A percentile compares a stretch with the other conserved stretches of the same genome.
phyloP scores from a whole-genome alignment of 2,797 vertebrate genomes.

The Amphiprion clarkii region DNA sequence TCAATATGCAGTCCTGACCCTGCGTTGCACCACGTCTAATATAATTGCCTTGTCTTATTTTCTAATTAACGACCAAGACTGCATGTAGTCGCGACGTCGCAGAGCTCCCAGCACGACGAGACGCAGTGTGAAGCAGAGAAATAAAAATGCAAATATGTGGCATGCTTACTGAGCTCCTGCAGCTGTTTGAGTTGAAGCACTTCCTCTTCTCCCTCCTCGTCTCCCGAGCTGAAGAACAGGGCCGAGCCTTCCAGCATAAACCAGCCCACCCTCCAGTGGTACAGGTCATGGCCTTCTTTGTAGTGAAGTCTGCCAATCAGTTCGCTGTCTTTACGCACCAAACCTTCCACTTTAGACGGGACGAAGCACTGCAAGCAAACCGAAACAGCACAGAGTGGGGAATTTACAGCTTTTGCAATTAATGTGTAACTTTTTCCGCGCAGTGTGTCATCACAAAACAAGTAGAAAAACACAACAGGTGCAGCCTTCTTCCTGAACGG shows the following conservation, averaged over 20 bases:
- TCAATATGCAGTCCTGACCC: not conserved
- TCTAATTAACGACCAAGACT: too few species aligned
- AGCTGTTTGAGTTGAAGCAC: slow-evolving; percentile 92
- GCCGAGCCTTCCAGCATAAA: slow-evolving; percentile 90
- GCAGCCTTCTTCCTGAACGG: not conserved
- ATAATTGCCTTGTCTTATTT: too few species aligned
- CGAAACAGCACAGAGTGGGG: not conserved
- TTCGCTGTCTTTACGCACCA: slow-evolving; percentile 88
- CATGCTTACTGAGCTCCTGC: slow-evolving; percentile 95
- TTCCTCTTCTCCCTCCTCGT: slow-evolving; percentile 83
- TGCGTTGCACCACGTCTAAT: not conserved
- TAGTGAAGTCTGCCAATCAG: slow-evolving; percentile 93
- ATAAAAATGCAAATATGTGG: not conserved
- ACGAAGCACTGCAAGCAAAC: slow-evolving; percentile 86
- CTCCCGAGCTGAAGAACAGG: slow-evolving; percentile 89
- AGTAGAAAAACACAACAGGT: slow-evolving; percentile 14
- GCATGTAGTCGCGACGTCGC: too few species aligned
- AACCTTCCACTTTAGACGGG: slow-evolving; percentile 84
- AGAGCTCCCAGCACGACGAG: not conserved
- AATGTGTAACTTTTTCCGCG: slow-evolving; percentile 2
- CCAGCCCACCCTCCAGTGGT: slow-evolving; percentile 95
- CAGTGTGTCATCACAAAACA: not conserved
- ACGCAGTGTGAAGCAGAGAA: not conserved
- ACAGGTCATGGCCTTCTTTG: slow-evolving; percentile 94
- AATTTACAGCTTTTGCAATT: not conserved